These are phyloP conservation scores for Ectropis grisescens DNA, from an alignment of 1,140 invertebrate species.

Conservation along the genomic window DNA sequence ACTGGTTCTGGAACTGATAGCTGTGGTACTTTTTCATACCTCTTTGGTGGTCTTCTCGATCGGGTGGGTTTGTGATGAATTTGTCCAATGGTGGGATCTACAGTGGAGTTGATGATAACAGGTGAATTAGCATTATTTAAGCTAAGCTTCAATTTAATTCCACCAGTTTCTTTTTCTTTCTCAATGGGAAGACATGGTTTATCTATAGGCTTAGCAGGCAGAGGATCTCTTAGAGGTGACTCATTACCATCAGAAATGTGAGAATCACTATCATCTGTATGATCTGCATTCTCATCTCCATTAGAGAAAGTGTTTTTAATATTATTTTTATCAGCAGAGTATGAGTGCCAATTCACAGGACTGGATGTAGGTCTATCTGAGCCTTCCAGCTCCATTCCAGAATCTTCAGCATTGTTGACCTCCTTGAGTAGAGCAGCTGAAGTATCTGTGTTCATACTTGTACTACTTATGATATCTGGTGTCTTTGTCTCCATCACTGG, in stretches of 20 bases:
- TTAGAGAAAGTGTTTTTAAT: constrained; percentile 24
- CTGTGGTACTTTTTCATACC: constrained; percentile 49
- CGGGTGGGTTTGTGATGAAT: constrained; percentile 52
- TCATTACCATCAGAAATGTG: constrained; percentile 23
- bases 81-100: constrained; percentile 53
- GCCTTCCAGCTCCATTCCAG: constrained; percentile 29
- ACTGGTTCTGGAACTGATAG: constrained; percentile 7
- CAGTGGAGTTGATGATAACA: constrained; percentile 61
- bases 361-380: constrained; percentile 20
- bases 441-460: constrained; percentile 40
- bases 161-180: constrained; percentile 42
- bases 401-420: constrained; percentile 30
- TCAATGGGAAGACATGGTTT: constrained; percentile 20
- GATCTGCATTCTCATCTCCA: constrained; percentile 43
- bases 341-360: constrained; percentile 16
- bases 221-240: constrained; percentile 14
- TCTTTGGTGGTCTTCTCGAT: constrained; percentile 55
- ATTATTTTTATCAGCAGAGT: constrained; percentile 15
- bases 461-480: constrained; percentile 27
- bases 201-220: constrained; percentile 24
- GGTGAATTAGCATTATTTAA: constrained; percentile 59
- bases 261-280: constrained; percentile 41
- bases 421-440: constrained; percentile 30
- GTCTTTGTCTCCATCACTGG: constrained; percentile 8
- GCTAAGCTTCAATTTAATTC: constrained; percentile 59